These are phyloP conservation scores for Andrena bucephala DNA, from an alignment of 2,888 invertebrate species.

Conservation along the genomic window DNA sequence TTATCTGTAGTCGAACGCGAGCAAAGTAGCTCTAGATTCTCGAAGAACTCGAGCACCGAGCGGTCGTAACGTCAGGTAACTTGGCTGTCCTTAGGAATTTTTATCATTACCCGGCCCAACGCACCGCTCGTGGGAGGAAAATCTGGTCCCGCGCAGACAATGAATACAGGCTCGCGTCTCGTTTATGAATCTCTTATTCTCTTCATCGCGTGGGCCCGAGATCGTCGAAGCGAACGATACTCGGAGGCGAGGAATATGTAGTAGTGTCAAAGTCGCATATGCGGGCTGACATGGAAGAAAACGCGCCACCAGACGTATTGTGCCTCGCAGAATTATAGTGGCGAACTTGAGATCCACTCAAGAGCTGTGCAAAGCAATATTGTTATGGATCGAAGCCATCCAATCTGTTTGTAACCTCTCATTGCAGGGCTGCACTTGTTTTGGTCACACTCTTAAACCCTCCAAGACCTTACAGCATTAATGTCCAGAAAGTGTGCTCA, in stretches of 20 bases:
- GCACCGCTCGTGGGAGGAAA: constrained; percentile 71
- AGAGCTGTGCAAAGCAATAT: too few relatives aligned
- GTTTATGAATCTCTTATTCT: constrained; percentile 73
- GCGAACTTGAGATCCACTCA: too few relatives aligned
- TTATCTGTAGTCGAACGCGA: constrained; percentile 33
- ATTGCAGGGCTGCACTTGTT: too few relatives aligned
- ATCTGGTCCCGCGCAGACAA: constrained; percentile 65
- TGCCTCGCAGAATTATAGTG: too few relatives aligned
- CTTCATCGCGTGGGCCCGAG: constrained; percentile 67
- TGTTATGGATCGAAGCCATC: too few relatives aligned
- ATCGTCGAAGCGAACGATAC: constrained; percentile 34
- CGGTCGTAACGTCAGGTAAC: constrained; percentile 45
- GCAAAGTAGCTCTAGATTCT: constrained; percentile 55
- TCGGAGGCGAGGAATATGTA: neutral
- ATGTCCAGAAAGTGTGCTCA: too few relatives aligned
- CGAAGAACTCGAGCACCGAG: constrained; percentile 48
- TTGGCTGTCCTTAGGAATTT: constrained; percentile 59
- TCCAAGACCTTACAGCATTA: too few relatives aligned
- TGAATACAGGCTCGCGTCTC: constrained; percentile 59
- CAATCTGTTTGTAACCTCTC: too few relatives aligned
- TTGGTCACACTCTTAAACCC: too few relatives aligned
- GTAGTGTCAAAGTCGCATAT: constrained; percentile 20
- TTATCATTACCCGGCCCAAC: constrained; percentile 64
- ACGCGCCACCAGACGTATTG: constrained; percentile 55
- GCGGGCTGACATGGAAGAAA: constrained; percentile 62